These are phyloP conservation scores for Phrixothrix hirtus DNA, from an alignment of 2,888 invertebrate species.

Conservation along the genomic window DNA sequence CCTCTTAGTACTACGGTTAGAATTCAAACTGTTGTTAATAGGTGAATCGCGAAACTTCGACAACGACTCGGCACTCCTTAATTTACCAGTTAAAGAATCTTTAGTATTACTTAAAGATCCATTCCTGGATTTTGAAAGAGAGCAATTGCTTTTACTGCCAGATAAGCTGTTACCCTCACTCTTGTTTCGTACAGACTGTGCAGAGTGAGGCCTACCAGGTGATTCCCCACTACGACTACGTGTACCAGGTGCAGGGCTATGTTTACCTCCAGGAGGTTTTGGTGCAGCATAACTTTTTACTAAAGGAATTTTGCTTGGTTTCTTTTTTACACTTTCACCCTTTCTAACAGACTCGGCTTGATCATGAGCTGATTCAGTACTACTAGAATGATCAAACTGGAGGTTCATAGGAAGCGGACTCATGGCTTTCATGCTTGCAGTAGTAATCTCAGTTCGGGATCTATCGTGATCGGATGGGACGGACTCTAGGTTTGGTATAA, in stretches of 20 bases:
- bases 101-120: constrained; percentile 52
- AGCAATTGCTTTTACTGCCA: constrained; percentile 49
- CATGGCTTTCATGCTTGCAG: constrained; percentile 64
- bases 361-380: constrained; percentile 68
- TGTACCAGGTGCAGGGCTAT: constrained; percentile 49
- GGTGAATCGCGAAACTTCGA: constrained; percentile 51
- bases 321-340: constrained; percentile 44
- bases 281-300: constrained; percentile 63
- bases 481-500: constrained; percentile 55
- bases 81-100: constrained; percentile 60
- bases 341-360: constrained; percentile 56
- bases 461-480: constrained; percentile 54
- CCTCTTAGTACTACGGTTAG: constrained; percentile 36
- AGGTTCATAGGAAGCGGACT: constrained; percentile 59
- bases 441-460: constrained; percentile 55
- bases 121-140: constrained; percentile 53
- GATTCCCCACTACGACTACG: constrained; percentile 56
- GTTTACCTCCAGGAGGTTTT: constrained; percentile 60
- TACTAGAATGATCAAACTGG: constrained; percentile 63
- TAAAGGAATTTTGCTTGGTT: constrained; percentile 75
- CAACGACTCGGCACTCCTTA: constrained; percentile 58
- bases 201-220: constrained; percentile 60
- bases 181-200: constrained; percentile 56
- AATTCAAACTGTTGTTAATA: constrained; percentile 40
- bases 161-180: constrained; percentile 49